Evolutionary conservation across 2,113 vertebrate genomes (phyloP).

Genomic region (Odontophorus gujanensis): DNA sequence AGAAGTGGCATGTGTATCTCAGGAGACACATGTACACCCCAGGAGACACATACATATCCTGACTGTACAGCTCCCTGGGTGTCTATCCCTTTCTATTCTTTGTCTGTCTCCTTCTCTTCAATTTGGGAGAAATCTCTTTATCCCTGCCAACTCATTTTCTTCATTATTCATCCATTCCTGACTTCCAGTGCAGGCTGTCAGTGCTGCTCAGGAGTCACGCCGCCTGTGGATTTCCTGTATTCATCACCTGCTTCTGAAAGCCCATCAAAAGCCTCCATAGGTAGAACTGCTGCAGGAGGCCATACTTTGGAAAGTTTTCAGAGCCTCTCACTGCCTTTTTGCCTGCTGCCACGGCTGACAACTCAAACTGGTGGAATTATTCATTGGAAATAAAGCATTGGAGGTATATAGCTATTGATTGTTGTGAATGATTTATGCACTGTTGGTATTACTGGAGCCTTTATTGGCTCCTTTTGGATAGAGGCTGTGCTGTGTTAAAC

Average conservation of each 20-base stretch:
- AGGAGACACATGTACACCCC: neutral
- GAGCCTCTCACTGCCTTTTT: neutral
- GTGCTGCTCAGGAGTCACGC: neutral
- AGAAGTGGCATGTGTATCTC: neutral
- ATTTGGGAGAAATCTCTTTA: neutral
- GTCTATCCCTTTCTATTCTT: neutral
- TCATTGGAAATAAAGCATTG: slow-evolving; percentile 7
- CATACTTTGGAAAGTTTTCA: neutral
- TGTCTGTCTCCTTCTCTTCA: neutral
- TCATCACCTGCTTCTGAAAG: neutral
- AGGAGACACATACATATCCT: too few relatives aligned
- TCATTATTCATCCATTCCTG: neutral
- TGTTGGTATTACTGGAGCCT: neutral
- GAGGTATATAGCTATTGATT: neutral
- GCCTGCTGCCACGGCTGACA: neutral
- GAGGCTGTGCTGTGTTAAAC: neutral
- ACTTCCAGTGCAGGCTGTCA: neutral
- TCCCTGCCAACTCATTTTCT: neutral
- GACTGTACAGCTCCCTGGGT: neutral
- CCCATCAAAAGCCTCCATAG: neutral
- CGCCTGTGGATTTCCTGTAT: neutral
- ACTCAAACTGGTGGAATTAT: neutral
- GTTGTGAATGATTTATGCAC: neutral
- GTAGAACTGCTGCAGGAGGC: neutral
- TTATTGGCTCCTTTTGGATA: neutral